Evolutionary conservation across 1,140 invertebrate genomes (phyloP).

Genomic region (Harpegnathos saltator): DNA sequence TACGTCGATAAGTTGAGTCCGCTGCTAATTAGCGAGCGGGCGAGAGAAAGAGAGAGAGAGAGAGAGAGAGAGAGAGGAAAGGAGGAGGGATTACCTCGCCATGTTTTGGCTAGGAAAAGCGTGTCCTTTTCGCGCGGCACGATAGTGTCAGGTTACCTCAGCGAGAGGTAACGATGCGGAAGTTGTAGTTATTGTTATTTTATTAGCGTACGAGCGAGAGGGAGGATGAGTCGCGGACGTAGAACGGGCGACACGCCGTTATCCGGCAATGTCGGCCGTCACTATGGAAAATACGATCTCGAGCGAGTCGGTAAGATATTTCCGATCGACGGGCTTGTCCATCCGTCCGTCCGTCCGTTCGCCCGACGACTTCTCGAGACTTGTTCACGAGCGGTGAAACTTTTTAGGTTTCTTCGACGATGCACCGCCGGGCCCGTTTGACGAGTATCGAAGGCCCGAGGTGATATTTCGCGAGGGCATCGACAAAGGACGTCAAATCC

Average conservation of each 20-base stretch:
- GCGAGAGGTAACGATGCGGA: neutral
- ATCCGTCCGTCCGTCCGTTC: neutral
- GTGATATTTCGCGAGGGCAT: constrained; percentile 59
- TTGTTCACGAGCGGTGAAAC: neutral
- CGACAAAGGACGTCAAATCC: constrained; percentile 66
- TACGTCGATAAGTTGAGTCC: neutral
- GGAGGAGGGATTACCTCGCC: neutral
- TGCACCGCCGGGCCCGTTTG: constrained; percentile 69
- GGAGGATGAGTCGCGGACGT: constrained; percentile 31
- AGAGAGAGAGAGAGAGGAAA: too few relatives aligned
- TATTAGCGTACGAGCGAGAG: neutral
- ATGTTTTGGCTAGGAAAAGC: neutral
- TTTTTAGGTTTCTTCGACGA: constrained; percentile 78
- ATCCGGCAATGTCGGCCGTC: constrained; percentile 54
- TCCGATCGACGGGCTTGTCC: constrained; percentile 18
- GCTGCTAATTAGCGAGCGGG: too few relatives aligned
- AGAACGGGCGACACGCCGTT: neutral
- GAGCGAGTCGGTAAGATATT: constrained; percentile 78
- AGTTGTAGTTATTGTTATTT: neutral
- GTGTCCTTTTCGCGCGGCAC: neutral
- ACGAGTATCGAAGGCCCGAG: constrained; percentile 40
- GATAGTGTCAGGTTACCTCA: constrained; percentile 53
- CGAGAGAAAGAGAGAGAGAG: too few relatives aligned
- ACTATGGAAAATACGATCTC: constrained; percentile 77
- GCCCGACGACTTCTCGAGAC: neutral